Evolutionary conservation across 1,140 invertebrate genomes (phyloP).

Genomic region (Eumaeus atala): DNA sequence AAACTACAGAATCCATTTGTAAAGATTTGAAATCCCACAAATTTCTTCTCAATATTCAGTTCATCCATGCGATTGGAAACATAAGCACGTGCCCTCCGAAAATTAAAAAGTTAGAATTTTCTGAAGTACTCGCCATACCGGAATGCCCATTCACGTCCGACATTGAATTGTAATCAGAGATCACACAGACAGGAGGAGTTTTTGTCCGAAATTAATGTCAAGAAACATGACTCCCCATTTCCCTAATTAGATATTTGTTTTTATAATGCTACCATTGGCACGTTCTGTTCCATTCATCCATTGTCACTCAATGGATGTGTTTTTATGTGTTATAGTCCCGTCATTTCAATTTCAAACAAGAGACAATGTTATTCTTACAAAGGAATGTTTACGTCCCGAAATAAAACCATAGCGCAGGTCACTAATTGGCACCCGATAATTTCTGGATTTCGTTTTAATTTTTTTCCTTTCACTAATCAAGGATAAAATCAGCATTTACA

Average conservation of each 20-base stretch:
- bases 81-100: conserved; percentile 18
- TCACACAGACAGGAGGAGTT: conserved; percentile 19
- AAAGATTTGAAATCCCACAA: too few relatives aligned
- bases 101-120: conserved; percentile 4
- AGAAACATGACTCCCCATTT: conserved; percentile 28
- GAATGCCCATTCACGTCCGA: conserved; percentile 14
- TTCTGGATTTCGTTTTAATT: conserved; percentile 23
- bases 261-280: conserved; percentile 26
- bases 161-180: conserved; percentile 25
- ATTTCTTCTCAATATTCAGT: not conserved
- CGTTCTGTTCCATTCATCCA: conserved; percentile 25
- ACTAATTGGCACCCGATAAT: conserved; percentile 33
- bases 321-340: conserved; percentile 20
- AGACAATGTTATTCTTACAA: conserved; percentile 28
- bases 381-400: conserved; percentile 31
- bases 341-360: conserved; percentile 40
- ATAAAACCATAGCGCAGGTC: conserved; percentile 23
- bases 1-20: too few relatives aligned
- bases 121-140: not conserved
- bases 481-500: conserved; percentile 34
- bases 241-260: conserved; percentile 37
- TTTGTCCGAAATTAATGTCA: not conserved
- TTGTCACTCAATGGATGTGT: conserved; percentile 28
- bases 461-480: conserved; percentile 27
- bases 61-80: conserved; percentile 7